These are phyloP conservation scores for Drosophila sp. DNA, from an alignment of 1,140 invertebrate species.

Conservation along the genomic window DNA sequence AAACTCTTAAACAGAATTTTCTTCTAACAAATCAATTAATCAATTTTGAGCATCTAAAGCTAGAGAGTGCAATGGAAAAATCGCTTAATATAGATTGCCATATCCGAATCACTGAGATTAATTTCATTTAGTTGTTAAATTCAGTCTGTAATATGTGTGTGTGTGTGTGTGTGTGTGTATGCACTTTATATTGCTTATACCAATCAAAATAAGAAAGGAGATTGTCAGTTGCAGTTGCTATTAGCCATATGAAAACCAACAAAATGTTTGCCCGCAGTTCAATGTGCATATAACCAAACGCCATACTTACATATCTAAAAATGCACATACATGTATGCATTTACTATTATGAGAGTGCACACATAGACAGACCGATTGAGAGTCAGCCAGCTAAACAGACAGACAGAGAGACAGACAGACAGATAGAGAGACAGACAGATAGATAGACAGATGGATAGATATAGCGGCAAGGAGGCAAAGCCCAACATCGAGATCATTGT, in stretches of 20 bases:
- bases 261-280: slow-evolving; percentile 10
- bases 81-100: too few relatives aligned
- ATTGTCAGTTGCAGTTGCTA: slow-evolving; percentile 7
- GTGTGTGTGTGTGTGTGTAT: background rate
- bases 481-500: slow-evolving; percentile 39
- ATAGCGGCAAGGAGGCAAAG: background rate
- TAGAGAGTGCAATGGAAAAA: too few relatives aligned
- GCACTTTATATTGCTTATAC: background rate
- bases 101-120: too few relatives aligned
- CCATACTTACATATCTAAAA: background rate
- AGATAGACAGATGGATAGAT: background rate
- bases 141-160: background rate
- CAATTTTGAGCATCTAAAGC: too few relatives aligned
- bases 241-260: background rate
- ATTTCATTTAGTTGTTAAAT: background rate
- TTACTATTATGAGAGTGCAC: background rate
- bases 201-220: background rate
- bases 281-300: background rate
- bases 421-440: too few relatives aligned
- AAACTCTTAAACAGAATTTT: too few relatives aligned
- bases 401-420: background rate
- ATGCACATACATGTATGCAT: slow-evolving; percentile 1
- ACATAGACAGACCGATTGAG: background rate
- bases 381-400: background rate
- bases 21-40: too few relatives aligned